These are phyloP conservation scores for Cyclura pinguis DNA, from an alignment of 2,797 vertebrate species.

Conservation along the genomic window DNA sequence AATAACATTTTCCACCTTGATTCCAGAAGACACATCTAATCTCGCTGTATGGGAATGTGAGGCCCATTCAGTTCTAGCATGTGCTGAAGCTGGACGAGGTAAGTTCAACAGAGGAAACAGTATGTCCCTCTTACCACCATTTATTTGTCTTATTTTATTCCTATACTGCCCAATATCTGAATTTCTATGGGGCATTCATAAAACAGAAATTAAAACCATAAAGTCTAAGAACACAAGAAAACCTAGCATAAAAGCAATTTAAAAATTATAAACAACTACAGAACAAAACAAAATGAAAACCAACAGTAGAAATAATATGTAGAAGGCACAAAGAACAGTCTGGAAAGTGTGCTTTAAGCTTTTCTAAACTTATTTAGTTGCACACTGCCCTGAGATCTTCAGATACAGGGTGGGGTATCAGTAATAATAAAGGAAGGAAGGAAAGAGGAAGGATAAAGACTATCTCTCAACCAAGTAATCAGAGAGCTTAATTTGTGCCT, in stretches of 20 bases:
- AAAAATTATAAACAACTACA: not conserved
- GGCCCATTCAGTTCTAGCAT: not conserved
- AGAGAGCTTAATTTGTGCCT: not conserved
- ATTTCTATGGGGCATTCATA: not conserved
- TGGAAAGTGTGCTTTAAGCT: too few relatives aligned
- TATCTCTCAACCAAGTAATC: too few relatives aligned
- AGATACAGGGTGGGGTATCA: too few relatives aligned
- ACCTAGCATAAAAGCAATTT: not conserved
- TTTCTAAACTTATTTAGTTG: too few relatives aligned
- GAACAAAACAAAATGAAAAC: not conserved
- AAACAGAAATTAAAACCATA: not conserved
- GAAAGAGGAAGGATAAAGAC: not conserved
- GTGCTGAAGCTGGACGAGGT: too few relatives aligned
- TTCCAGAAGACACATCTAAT: not conserved
- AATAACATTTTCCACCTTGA: not conserved
- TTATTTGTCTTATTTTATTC: too few relatives aligned
- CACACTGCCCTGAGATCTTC: too few relatives aligned
- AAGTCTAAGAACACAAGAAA: not conserved
- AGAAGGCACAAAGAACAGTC: not conserved
- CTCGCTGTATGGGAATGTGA: not conserved
- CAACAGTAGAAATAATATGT: too few relatives aligned
- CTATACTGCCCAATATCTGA: not conserved
- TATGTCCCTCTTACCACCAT: not conserved
- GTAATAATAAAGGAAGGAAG: not conserved
- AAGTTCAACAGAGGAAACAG: not conserved